Percentiles rank a stretch among this genome's conserved stretches.
phyloP scores from a whole-genome alignment of 2,888 invertebrate species.

The Serripes groenlandicus region DNA sequence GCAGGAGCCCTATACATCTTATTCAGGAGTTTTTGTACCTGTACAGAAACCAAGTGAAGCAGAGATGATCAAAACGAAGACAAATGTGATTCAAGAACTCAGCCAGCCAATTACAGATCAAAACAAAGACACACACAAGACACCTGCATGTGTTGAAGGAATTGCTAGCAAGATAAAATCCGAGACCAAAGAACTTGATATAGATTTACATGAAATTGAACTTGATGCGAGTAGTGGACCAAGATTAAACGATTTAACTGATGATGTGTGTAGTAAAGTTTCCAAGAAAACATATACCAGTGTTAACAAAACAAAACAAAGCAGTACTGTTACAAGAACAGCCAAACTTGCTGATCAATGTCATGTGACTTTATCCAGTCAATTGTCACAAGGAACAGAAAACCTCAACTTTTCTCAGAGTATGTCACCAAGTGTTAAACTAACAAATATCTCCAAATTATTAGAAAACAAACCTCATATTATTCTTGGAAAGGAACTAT shows the following conservation, averaged over 20 bases:
- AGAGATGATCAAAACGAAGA: background rate
- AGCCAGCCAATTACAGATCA: no score
- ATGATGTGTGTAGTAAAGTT: no score
- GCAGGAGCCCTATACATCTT: background rate
- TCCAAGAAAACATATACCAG: no score
- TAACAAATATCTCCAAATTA: slow-evolving; percentile 4
- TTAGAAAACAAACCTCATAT: background rate
- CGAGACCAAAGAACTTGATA: no score
- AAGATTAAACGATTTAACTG: no score
- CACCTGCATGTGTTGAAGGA: no score
- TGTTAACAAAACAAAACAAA: no score
- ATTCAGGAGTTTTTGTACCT: background rate
- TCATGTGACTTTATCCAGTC: background rate
- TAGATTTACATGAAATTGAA: no score
- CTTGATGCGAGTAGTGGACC: no score
- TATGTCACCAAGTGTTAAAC: background rate
- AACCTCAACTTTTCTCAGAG: background rate
- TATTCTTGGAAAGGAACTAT: background rate
- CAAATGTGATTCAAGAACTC: no score
- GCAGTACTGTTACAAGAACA: background rate
- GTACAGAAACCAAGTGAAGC: background rate
- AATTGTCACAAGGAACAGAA: background rate
- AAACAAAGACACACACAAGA: no score
- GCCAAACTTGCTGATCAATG: background rate
- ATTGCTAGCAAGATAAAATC: no score